Evolutionary conservation across 2,888 invertebrate genomes (phyloP).

Genomic region (Penaeus monodon): DNA sequence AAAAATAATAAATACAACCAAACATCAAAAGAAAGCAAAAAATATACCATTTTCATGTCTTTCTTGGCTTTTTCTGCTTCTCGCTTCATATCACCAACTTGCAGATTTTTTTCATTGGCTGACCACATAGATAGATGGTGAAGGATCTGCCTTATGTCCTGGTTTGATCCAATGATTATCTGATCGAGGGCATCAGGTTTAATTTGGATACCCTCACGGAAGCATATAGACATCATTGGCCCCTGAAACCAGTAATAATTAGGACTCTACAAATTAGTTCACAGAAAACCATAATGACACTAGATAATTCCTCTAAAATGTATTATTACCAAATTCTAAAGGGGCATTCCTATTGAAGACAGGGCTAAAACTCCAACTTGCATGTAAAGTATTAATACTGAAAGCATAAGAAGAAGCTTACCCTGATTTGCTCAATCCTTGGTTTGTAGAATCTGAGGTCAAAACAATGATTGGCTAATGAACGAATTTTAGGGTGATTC

Average conservation of each 20-base stretch:
- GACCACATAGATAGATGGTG: constrained; percentile 89
- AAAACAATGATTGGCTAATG: constrained; percentile 92
- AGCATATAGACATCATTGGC: constrained; percentile 91
- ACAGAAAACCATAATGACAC: no score
- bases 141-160: constrained; percentile 93
- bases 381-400: constrained; percentile 7
- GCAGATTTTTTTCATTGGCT: no score
- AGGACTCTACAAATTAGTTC: no score
- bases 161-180: constrained; percentile 87
- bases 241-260: constrained; percentile 73
- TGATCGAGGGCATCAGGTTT: constrained; percentile 82
- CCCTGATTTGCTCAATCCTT: constrained; percentile 89
- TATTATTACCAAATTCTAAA: not conserved
- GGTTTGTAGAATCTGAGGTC: constrained; percentile 90
- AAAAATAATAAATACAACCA: no score
- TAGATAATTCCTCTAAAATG: no score
- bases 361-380: not conserved
- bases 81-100: no score
- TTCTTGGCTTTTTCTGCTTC: no score
- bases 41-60: no score
- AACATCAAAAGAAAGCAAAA: no score
- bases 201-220: constrained; percentile 88
- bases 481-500: constrained; percentile 91
- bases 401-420: constrained; percentile 68
- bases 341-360: not conserved